Percentiles rank a stretch among this genome's conserved stretches.
Conservation (phyloP, 23 tunicate species). For the Styela plicata region DNA sequence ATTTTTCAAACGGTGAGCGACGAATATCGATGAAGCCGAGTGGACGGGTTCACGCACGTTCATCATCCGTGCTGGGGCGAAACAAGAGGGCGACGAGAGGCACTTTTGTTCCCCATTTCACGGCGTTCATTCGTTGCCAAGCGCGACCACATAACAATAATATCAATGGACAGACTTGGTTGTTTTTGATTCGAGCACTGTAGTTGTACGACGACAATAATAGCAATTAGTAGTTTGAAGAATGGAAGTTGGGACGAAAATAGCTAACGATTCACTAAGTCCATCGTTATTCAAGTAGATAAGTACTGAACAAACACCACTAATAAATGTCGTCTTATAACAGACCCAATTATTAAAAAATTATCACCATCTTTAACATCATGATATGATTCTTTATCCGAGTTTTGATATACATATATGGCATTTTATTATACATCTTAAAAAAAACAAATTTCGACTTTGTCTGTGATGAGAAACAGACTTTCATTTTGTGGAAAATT, state of each 20-base stretch:
- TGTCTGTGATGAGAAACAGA: too few species aligned
- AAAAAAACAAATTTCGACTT: too few species aligned
- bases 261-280: not conserved
- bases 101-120: not conserved
- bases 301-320: not conserved
- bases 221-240: not conserved
- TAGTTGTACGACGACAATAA: not conserved
- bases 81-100: too few species aligned
- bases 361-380: not conserved
- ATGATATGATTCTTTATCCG: too few species aligned
- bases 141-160: not conserved
- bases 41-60: not conserved
- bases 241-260: not conserved
- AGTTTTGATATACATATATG: too few species aligned
- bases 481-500: too few species aligned
- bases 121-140: not conserved
- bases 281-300: not conserved
- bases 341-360: not conserved
- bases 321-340: too few species aligned
- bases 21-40: not conserved
- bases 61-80: not conserved
- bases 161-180: not conserved
- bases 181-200: not conserved
- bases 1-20: not conserved
- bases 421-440: too few species aligned